phyloP scores from a whole-genome alignment of 2,888 invertebrate genomes.

The Drosophila planitibia region DNA sequence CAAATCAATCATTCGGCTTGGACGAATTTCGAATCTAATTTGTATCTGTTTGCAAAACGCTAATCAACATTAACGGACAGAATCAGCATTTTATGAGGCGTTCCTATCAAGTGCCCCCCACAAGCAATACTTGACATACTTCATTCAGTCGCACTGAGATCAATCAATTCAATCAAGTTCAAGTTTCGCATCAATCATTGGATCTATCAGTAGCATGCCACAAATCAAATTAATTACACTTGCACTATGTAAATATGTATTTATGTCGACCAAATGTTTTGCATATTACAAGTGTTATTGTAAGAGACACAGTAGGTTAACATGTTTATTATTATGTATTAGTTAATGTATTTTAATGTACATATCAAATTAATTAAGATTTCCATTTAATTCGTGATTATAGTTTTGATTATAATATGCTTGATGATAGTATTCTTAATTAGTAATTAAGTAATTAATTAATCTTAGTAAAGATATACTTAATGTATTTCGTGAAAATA shows the following conservation, averaged over 20 bases:
- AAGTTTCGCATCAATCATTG: constrained; percentile 13
- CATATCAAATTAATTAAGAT: background rate
- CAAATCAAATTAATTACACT: background rate
- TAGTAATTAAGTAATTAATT: background rate
- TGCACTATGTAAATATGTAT: background rate
- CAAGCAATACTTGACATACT: constrained; percentile 30
- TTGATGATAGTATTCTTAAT: background rate
- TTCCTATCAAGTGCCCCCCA: constrained; percentile 8
- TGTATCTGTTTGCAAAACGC: constrained; percentile 34
- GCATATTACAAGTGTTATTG: background rate
- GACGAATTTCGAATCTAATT: background rate
- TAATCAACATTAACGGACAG: constrained; percentile 47
- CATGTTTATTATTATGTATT: background rate
- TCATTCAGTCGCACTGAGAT: constrained; percentile 23
- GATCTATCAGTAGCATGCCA: background rate
- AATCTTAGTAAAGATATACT: background rate
- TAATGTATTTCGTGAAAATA: background rate
- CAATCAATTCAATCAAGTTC: constrained; percentile 28
- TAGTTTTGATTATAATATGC: background rate
- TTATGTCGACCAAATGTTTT: background rate
- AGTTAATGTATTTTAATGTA: background rate
- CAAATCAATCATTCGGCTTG: constrained; percentile 47
- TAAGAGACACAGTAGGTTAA: background rate
- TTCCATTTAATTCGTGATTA: background rate
- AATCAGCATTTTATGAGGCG: constrained; percentile 26